A percentile compares a stretch with the other conserved stretches of the same genome.
phyloP scores from a whole-genome alignment of 2,113 vertebrate species.

The Tragelaphus strepsiceros region DNA sequence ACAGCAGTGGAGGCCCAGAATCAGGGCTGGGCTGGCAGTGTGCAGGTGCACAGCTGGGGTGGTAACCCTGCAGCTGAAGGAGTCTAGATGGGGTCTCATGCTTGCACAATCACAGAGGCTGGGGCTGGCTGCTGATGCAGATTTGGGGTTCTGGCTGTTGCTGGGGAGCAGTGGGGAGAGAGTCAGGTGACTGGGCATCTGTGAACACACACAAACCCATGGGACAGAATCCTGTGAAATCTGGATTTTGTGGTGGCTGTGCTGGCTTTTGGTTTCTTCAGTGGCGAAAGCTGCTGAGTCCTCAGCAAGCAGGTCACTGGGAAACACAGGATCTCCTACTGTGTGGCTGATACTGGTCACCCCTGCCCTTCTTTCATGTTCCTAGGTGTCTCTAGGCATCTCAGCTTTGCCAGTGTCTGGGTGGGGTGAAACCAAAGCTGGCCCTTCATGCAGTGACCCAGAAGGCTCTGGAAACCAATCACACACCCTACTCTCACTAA shows the following conservation, averaged over 20 bases:
- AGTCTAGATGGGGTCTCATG: background rate
- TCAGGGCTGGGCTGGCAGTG: background rate
- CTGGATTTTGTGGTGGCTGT: background rate
- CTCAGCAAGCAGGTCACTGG: background rate
- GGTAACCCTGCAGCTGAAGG: background rate
- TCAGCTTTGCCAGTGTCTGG: background rate
- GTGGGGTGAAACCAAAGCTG: background rate
- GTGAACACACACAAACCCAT: background rate
- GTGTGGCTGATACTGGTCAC: background rate
- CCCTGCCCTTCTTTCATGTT: background rate
- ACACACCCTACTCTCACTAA: background rate
- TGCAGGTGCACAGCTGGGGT: background rate
- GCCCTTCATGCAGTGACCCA: background rate
- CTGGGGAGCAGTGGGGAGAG: background rate
- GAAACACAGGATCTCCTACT: background rate
- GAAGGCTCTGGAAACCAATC: background rate
- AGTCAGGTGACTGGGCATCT: background rate
- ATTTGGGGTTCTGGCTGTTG: background rate
- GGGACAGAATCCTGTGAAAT: background rate
- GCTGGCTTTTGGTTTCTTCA: background rate
- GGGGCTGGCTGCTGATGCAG: background rate
- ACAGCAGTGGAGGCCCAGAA: background rate
- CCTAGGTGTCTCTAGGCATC: background rate
- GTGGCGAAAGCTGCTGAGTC: background rate
- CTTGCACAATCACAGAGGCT: background rate